Base-by-base conservation (phyloP, 2,113 vertebrate genomes). In the Romanogobio albipinnatus region DNA sequence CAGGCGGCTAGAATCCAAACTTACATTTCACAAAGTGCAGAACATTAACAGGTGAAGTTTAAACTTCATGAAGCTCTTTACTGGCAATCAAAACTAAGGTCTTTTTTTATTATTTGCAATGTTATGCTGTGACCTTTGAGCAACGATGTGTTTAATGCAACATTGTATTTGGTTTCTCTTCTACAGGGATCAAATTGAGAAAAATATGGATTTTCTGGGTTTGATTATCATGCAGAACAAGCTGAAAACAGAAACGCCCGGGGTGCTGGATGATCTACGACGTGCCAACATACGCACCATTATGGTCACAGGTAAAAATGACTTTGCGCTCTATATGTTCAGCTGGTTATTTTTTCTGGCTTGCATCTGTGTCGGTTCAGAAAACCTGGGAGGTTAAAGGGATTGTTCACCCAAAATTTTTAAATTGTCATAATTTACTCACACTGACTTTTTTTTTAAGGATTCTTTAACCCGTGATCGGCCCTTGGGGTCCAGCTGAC, bases 191-290 rank as follows among this genome's bases (percentile, higher is more conserved):
- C 93, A 94, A 90, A 96, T 99, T 78, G 98, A 99, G 93, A 93
- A 92, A 88, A 98, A 97, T 94, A 97, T 99, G 97, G 96, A 97
- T 85, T 99, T 99, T 91, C 92, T 99, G 92, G 98, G 98, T 86
- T 93, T 99, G 86, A 97, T 99, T 89, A 94, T 99, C 93, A 98
- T 99, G 98, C 98, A 99, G 93, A 99, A 99, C 93, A 99, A 99
- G 85, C 94, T 99, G 86, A 99, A 99, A 90, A 89, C 93, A 86
- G 98, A 99, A 94, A 98, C 97, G 9, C 95, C 97, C 43, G 94
- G 88, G 6, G 97, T 99, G 56, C 95, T 99, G 91, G 94, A 96
- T 90, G 96, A 97, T 89, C 95, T 99, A 87, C 95, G 91, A 89
- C 94, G 91, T 89, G 98, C 98, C 92, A 95, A 95, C 92, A 97